These are phyloP conservation scores for Mythimna ferrago DNA, from an alignment of 2,888 invertebrate species.

Conservation along the genomic window DNA sequence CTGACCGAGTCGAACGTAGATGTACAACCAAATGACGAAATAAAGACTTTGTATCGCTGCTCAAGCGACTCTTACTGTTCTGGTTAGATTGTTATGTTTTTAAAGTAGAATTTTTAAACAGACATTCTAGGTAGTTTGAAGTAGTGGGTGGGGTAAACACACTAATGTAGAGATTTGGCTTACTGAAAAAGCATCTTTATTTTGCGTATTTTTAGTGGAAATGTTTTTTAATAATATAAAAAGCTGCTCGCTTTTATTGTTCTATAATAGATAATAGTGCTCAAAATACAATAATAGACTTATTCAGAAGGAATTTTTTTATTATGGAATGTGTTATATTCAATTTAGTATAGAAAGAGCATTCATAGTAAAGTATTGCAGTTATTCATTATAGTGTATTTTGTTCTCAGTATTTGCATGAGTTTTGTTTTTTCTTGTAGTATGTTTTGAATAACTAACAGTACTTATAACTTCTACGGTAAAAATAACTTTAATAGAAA, in stretches of 20 bases:
- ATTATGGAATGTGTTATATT: background rate
- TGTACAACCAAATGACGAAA: constrained; percentile 71
- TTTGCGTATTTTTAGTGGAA: background rate
- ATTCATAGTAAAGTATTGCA: background rate
- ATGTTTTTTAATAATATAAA: background rate
- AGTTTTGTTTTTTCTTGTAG: constrained; percentile 17
- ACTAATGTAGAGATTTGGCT: background rate
- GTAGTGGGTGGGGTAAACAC: constrained; percentile 1
- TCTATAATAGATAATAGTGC: background rate
- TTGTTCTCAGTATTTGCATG: constrained; percentile 48
- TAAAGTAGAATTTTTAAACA: constrained; percentile 15
- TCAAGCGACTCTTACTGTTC: constrained; percentile 76
- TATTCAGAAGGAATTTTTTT: background rate
- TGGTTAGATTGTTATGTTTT: constrained; percentile 68
- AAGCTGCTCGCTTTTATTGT: background rate
- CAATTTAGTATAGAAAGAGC: background rate
- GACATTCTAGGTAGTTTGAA: background rate
- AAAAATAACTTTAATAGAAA: background rate
- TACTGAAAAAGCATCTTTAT: background rate
- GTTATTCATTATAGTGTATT: background rate
- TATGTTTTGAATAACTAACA: constrained; percentile 49
- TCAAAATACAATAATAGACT: background rate
- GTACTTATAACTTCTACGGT: background rate
- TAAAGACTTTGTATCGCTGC: constrained; percentile 82
- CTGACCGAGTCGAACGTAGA: constrained; percentile 64